Evolutionary conservation across 2,797 vertebrate genomes (phyloP).

Genomic region (Pseudochromis fuscus): DNA sequence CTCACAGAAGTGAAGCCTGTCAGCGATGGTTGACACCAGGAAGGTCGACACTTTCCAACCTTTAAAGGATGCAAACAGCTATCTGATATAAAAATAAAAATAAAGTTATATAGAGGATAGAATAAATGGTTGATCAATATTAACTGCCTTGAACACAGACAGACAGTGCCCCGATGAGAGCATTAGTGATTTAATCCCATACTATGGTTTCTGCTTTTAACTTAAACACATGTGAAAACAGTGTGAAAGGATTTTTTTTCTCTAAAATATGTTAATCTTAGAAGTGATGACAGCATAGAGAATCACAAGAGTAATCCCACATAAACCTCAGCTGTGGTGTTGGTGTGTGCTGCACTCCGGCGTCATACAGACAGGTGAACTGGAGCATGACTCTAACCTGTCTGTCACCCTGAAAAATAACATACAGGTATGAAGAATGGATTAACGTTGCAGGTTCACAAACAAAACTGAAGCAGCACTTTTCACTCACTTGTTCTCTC

Average conservation of each 20-base stretch:
- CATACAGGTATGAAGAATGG: not conserved
- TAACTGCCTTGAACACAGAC: not conserved
- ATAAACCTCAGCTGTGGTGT: slow-evolving; percentile 23
- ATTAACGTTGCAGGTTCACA: not conserved
- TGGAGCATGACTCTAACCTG: not conserved
- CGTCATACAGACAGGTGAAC: not conserved
- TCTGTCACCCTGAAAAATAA: slow-evolving; percentile 3
- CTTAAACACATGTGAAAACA: too few species aligned
- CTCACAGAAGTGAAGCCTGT: slow-evolving; percentile 12
- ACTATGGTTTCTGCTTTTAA: too few species aligned
- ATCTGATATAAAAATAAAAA: not conserved
- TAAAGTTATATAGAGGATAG: not conserved
- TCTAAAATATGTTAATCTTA: not conserved
- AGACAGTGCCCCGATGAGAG: not conserved
- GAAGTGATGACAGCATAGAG: slow-evolving; percentile 2
- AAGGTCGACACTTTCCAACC: slow-evolving; percentile 26
- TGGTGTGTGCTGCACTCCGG: slow-evolving; percentile 4
- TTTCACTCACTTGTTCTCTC: too few species aligned
- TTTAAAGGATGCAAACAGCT: not conserved
- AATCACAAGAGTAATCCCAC: not conserved
- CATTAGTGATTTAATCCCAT: too few species aligned
- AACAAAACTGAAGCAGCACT: not conserved
- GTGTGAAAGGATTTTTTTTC: too few species aligned
- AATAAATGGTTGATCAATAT: not conserved
- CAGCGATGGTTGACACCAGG: slow-evolving; percentile 9